Evolutionary conservation across 2,113 vertebrate genomes (phyloP).

Genomic region (Rhinogobius similis): DNA sequence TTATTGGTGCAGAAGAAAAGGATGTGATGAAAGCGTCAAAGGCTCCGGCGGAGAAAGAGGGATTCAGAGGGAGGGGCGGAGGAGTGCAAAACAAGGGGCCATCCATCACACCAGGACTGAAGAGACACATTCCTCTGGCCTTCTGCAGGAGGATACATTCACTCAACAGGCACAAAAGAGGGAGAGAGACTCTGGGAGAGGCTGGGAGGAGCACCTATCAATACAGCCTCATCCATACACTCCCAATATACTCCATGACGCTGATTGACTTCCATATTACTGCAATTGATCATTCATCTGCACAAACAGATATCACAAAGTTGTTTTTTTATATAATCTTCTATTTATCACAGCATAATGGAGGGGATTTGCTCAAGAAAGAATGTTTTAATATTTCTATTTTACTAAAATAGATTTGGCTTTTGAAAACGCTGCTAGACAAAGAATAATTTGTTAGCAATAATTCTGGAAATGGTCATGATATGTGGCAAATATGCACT

Average conservation of each 20-base stretch:
- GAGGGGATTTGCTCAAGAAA: too few species aligned
- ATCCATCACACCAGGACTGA: constrained; percentile 80
- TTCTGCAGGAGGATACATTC: constrained; percentile 81
- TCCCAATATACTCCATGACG: constrained; percentile 66
- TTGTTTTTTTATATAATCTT: too few species aligned
- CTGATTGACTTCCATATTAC: constrained; percentile 75
- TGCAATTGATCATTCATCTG: constrained; percentile 48
- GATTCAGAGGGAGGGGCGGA: constrained; percentile 74
- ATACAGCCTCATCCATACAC: constrained; percentile 69
- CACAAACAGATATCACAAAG: too few species aligned
- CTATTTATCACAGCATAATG: too few species aligned
- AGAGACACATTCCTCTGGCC: constrained; percentile 80
- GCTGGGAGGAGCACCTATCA: constrained; percentile 75
- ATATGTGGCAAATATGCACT: not conserved
- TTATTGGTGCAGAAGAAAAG: constrained; percentile 82
- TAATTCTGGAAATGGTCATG: not conserved
- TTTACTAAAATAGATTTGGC: too few species aligned
- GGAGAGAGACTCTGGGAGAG: constrained; percentile 71
- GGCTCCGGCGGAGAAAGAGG: constrained; percentile 74
- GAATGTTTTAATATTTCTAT: too few species aligned
- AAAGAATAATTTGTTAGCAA: too few species aligned
- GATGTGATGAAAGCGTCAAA: constrained; percentile 78
- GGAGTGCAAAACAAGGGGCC: constrained; percentile 81
- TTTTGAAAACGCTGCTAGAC: too few species aligned
- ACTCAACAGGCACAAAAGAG: constrained; percentile 78